Conservation (phyloP, 1,140 invertebrate species). For the Brachystomella parvula region DNA sequence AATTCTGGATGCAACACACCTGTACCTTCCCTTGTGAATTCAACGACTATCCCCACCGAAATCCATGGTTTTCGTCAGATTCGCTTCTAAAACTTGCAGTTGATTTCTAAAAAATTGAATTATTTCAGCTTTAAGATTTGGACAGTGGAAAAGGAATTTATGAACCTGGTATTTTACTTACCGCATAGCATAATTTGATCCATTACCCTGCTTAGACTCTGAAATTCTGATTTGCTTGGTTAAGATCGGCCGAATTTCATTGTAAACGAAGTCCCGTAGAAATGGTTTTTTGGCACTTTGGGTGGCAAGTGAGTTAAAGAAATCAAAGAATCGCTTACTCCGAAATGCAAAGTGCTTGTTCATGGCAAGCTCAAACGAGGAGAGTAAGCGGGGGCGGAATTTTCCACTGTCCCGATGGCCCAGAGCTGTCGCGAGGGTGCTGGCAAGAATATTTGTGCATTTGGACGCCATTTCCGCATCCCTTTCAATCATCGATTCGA, state of each 20-base stretch:
- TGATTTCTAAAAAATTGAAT: slow-evolving; percentile 1
- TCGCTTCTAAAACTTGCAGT: neutral
- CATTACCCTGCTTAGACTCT: slow-evolving; percentile 11
- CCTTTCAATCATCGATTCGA: slow-evolving; percentile 8
- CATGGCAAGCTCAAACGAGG: neutral
- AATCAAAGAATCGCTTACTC: slow-evolving; percentile 12
- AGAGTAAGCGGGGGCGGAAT: neutral
- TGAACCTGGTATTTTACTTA: slow-evolving; percentile 4
- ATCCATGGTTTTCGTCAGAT: neutral
- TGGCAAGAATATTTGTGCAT: neutral
- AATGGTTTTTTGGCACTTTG: neutral
- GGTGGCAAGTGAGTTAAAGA: neutral
- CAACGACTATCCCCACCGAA: too few species aligned
- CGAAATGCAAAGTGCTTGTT: slow-evolving; percentile 10
- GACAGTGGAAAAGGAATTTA: neutral
- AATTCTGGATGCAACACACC: too few species aligned
- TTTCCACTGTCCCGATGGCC: too few species aligned
- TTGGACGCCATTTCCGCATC: neutral
- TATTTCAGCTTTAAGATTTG: neutral
- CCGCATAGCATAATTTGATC: neutral
- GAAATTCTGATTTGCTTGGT: slow-evolving; percentile 1
- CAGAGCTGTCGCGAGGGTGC: neutral
- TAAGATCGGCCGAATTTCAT: neutral
- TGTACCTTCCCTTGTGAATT: too few species aligned
- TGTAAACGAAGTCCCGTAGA: neutral